Base-by-base conservation (phyloP, 2,797 vertebrate species). In the Myotis daubentonii region DNA sequence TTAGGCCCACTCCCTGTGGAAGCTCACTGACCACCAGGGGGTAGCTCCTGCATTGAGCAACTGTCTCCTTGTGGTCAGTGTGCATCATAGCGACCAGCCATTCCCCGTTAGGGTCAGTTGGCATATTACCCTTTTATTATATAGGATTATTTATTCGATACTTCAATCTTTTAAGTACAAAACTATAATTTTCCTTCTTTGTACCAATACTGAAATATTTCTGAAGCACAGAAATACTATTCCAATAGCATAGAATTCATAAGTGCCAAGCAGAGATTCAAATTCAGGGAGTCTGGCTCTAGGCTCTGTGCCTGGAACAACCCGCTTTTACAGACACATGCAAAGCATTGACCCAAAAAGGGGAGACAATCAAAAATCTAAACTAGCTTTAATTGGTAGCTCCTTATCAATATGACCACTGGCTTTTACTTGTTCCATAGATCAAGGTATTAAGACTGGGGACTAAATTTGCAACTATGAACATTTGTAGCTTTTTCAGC, bases 341-440 rank as follows among this genome's bases (percentile, higher is more conserved):
- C 12, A 44, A 30, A 70, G 19, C 33, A 89, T 5, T 23, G 76
- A 23, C 4, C 28, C 3, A 19, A 23, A 70, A 84, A 36, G 17
- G 4, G n/a, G 15, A 75, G 49, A 62, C 7, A 44, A 71, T 44
- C 5, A 53, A 89, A 91, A 53, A 1, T n/a, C 72, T 49, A 55
- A 95, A 70, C 4, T 11, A 51, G 53, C 81, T 91, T 84, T 30
- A 91, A 25, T n/a, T 57, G 5, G 8, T 20, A 25, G 1, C 5
- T 75, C 13, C 7, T 68, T 75, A 33, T 49, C 70, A 41, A 65
- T 75, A 19, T 25, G n/a, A 30, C 9, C 8, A 49, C 2, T 38
- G 16, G 7, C 8, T 87, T 91, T 66, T 93, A 87, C 79, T 83
- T 76, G 15, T 85, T 82, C 71, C 33, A 36, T 78, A 88, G n/a